Evolutionary conservation across 2,888 invertebrate species (phyloP), one percentile per base, ranked within the genome.

Genomic region (Diarsia rubi): DNA sequence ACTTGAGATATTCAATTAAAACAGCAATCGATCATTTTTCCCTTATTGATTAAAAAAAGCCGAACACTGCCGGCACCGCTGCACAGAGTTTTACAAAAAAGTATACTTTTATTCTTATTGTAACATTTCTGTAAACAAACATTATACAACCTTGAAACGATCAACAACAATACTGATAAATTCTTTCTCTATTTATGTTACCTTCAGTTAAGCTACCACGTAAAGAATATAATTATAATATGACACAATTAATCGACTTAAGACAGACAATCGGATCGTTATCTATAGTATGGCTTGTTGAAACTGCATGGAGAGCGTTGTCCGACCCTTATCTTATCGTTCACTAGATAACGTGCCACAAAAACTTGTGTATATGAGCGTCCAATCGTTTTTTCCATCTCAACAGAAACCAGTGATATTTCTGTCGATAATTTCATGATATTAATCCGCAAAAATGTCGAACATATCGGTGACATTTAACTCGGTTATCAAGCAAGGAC

Each of bases 281-380:
- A 91, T 90, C 87, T 71, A 69, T 83, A 81, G 27, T 62, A 73
- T 81, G 72, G 86, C 88, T 88, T 89, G 87, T 91, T 87, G 87
- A 60, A 88, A 90, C 83, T 75, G 82, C 80, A 44, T 19, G 69
- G 82, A 83, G 88, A 88, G 83, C 89, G 90, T 90, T 91, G 89
- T 90, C 88, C 88, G 85, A 44, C 75, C 65, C 78, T 86, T 91
- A 92, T 92, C 92, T 91, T 88, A 91, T 91, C 90, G 64, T 19
- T 11, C 52, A 73, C 60, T 59, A 83, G 86, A 89, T 89, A 86
- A 79, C 62, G 66, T 52, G 68, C 59, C 59, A 81, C 70, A 78
- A 86, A 87, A 88, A 82, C 63, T 66, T 68, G 60, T 68, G 49
- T 71, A 57, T 24, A 54, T 54, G 59, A 57, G 27, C 44, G 45